A percentile compares a stretch with the other conserved stretches of the same genome.
These are phyloP conservation scores for Oscheius onirici DNA, from an alignment of 2,888 invertebrate species.

Conservation along the genomic window DNA sequence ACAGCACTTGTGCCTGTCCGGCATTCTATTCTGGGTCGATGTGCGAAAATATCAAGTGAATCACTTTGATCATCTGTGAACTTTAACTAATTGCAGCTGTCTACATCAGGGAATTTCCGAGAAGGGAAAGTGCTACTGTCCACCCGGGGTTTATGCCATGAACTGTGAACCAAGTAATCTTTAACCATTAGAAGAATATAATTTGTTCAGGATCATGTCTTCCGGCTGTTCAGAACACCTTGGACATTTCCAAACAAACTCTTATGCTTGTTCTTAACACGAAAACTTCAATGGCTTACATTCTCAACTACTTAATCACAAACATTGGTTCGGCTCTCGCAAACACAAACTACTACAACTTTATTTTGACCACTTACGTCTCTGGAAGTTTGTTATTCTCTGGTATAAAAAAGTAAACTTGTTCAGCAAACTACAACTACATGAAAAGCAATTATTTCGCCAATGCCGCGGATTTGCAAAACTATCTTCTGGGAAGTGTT, in stretches of 20 bases:
- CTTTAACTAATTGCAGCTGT: slow-evolving; percentile 24
- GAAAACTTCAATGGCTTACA: slow-evolving; percentile 12
- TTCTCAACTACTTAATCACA: slow-evolving; percentile 5
- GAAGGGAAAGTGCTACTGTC: slow-evolving; percentile 37
- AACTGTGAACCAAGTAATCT: slow-evolving; percentile 43
- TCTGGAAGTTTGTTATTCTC: not conserved
- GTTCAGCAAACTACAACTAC: not conserved
- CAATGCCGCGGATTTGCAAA: not conserved
- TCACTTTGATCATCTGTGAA: too few species aligned
- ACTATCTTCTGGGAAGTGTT: not conserved
- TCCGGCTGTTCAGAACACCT: not conserved
- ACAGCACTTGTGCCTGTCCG: slow-evolving; percentile 43
- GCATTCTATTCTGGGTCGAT: slow-evolving; percentile 38
- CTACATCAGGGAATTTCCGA: slow-evolving; percentile 41
- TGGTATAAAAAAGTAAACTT: not conserved
- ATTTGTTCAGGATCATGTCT: slow-evolving; percentile 1
- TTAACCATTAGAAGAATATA: not conserved
- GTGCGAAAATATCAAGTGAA: slow-evolving; percentile 25
- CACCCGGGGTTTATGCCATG: slow-evolving; percentile 42
- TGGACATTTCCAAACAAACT: not conserved
- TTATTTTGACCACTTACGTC: slow-evolving; percentile 6
- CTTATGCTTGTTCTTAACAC: slow-evolving; percentile 12
- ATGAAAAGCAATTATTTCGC: slow-evolving; percentile 4
- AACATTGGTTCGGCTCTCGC: not conserved
- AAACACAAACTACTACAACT: slow-evolving; percentile 5